phyloP scores from a whole-genome alignment of 2,888 invertebrate species.

The Mactromeris polynyma region DNA sequence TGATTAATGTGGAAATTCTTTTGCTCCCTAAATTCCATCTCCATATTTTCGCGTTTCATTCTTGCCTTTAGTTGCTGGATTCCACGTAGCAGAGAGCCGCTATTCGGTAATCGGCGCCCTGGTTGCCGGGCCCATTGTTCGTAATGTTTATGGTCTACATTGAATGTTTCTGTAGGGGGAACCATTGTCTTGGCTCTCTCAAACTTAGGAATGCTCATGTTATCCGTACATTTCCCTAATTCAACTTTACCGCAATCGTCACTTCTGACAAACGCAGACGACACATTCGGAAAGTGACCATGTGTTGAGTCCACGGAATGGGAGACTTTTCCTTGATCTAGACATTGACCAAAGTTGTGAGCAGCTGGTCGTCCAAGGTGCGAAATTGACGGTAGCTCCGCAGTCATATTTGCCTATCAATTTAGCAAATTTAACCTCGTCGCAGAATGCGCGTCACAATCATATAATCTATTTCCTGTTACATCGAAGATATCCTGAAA shows the following conservation, averaged over 20 bases:
- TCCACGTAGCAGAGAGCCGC: slow-evolving; percentile 48
- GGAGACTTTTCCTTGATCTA: background rate
- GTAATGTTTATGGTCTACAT: slow-evolving; percentile 62
- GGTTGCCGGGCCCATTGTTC: slow-evolving; percentile 70
- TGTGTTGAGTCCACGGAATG: background rate
- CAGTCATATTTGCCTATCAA: background rate
- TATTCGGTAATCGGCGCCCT: slow-evolving; percentile 42
- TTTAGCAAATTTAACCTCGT: background rate
- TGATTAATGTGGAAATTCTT: slow-evolving; percentile 38
- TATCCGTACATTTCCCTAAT: background rate
- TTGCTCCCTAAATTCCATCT: slow-evolving; percentile 20
- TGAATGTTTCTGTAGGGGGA: slow-evolving; percentile 27
- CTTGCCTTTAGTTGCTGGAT: slow-evolving; percentile 63
- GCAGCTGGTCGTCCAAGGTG: background rate
- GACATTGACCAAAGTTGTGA: background rate
- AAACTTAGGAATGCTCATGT: background rate
- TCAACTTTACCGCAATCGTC: background rate
- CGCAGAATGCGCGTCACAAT: background rate
- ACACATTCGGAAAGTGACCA: background rate
- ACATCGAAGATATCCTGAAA: background rate
- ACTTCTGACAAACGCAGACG: background rate
- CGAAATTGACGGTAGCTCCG: slow-evolving; percentile 8
- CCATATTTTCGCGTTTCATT: slow-evolving; percentile 48
- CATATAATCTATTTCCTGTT: background rate
- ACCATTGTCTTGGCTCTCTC: slow-evolving; percentile 37